Evolutionary conservation across 2,888 invertebrate species (phyloP).

Genomic region (Mactromeris polynyma): DNA sequence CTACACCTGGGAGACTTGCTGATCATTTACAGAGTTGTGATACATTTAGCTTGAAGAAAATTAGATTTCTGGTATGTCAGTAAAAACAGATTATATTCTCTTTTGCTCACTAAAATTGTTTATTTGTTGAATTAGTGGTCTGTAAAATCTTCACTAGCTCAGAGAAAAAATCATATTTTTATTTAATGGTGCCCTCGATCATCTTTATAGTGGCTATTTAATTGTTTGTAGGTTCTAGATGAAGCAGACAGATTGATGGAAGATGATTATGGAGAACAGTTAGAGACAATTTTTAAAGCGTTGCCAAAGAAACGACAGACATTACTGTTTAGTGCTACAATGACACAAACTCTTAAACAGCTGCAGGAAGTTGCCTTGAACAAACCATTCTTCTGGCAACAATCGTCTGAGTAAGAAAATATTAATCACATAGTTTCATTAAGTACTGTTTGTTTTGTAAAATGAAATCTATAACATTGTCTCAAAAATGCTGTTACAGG

Average conservation of each 20-base stretch:
- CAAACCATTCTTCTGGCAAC: conserved; percentile 89
- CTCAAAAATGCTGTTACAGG: not conserved
- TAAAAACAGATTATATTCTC: too few species aligned
- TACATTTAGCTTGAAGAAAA: conserved; percentile 85
- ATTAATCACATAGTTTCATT: not conserved
- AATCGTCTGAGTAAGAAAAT: conserved; percentile 89
- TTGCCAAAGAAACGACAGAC: conserved; percentile 94
- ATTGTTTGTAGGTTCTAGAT: conserved; percentile 93
- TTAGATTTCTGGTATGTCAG: conserved; percentile 85
- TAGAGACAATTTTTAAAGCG: conserved; percentile 92
- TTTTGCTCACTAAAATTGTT: too few species aligned
- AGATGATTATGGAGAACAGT: conserved; percentile 88
- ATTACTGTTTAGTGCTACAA: conserved; percentile 96
- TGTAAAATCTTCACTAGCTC: too few species aligned
- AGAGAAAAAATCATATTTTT: too few species aligned
- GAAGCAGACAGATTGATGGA: conserved; percentile 96
- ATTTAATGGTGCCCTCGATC: too few species aligned
- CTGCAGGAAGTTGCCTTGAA: conserved; percentile 90
- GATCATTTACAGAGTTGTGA: conserved; percentile 96
- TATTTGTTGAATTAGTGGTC: too few species aligned
- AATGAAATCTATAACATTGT: not conserved
- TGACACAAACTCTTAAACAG: conserved; percentile 93
- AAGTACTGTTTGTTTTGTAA: not conserved
- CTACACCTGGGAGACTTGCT: conserved; percentile 97
- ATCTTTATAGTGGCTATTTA: too few species aligned